Evolutionary conservation across 2,113 vertebrate species (phyloP), one percentile per base, ranked within the genome.

Genomic region (Gracilinanus agilis): DNA sequence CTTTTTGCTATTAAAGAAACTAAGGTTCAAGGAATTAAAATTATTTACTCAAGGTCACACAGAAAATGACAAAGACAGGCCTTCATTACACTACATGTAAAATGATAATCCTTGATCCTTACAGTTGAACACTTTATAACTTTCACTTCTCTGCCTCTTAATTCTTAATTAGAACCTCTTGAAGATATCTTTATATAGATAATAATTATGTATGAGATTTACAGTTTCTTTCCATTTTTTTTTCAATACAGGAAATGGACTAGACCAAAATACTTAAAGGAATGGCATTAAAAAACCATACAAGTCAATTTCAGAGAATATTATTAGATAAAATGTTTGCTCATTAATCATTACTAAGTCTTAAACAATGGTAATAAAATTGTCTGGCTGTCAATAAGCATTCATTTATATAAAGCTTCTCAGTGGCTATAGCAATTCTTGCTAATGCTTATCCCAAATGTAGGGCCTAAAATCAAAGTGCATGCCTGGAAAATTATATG

Each of bases 301-400:
- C 56, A 95, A 95, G 95, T 95, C 3, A 94, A 54, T 53, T 96
- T 91, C 90, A 67, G 90, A 93, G 90, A 92, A 91, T 93, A 97
- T 96, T 96, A 55, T 93, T 25, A 24, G 27, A 11, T 75, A 49
- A 34, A 88, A 54, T 0, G 25, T 89, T 54, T 94, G 83, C 91
- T 95, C 75, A 94, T 27, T 27, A 27, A 96, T 96, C 58, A 54
- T 40, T 89, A 94, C 67, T 54, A 8, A 24, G 24, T 61, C 93
- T 89, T 92, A 92, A 97, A 90, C 89, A 94, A 75, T 1, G 89
- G 44, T 23, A 92, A 93, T 95, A 56, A 96, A 93, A 92, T 91
- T 40, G 44, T 53, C 93, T 94, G 5, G 0, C 92, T 98, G 91
- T 96, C 91, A 54, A 75, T 11, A 55, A 96, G 55, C 83, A 91